These are phyloP conservation scores for Syngnathus floridae DNA, from an alignment of 2,113 vertebrate genomes.

Conservation along the genomic window DNA sequence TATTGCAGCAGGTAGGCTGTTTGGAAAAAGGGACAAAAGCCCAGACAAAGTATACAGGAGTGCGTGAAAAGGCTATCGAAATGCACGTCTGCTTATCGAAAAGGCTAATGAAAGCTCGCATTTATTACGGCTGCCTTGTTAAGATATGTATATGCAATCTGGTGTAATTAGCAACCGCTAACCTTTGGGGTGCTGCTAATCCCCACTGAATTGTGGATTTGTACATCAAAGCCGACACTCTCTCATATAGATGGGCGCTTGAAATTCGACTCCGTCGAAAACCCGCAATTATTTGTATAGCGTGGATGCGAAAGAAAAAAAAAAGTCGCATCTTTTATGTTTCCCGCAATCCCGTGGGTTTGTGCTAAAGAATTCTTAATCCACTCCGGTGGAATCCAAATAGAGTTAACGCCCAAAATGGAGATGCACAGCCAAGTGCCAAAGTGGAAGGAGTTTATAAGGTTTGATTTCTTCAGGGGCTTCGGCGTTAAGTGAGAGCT, in stretches of 20 bases:
- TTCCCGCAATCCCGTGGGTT: conserved; percentile 74
- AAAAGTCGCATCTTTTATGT: conserved; percentile 72
- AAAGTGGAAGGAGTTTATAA: conserved; percentile 43
- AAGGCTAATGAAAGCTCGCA: conserved; percentile 62
- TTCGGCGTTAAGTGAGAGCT: conserved; percentile 44
- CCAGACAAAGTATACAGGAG: conserved; percentile 16
- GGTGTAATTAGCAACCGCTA: conserved; percentile 76
- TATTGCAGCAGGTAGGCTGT: conserved; percentile 24
- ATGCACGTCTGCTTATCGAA: conserved; percentile 56
- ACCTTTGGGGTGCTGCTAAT: conserved; percentile 78
- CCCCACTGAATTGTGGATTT: conserved; percentile 77
- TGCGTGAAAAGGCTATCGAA: conserved; percentile 39
- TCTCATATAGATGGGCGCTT: conserved; percentile 67
- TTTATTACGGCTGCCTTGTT: conserved; percentile 73
- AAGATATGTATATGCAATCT: conserved; percentile 72
- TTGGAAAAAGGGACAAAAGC: conserved; percentile 38
- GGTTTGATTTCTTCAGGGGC: conserved; percentile 59
- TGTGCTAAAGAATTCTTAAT: conserved; percentile 74
- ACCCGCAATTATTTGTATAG: conserved; percentile 78
- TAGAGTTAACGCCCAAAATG: conserved; percentile 63
- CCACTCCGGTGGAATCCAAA: conserved; percentile 75
- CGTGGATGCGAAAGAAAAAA: conserved; percentile 62
- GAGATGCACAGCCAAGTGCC: conserved; percentile 2
- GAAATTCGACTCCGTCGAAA: conserved; percentile 74
- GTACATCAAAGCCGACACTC: conserved; percentile 76